These are phyloP conservation scores for Bacillus rossius DNA, from an alignment of 1,140 invertebrate genomes.

Conservation along the genomic window DNA sequence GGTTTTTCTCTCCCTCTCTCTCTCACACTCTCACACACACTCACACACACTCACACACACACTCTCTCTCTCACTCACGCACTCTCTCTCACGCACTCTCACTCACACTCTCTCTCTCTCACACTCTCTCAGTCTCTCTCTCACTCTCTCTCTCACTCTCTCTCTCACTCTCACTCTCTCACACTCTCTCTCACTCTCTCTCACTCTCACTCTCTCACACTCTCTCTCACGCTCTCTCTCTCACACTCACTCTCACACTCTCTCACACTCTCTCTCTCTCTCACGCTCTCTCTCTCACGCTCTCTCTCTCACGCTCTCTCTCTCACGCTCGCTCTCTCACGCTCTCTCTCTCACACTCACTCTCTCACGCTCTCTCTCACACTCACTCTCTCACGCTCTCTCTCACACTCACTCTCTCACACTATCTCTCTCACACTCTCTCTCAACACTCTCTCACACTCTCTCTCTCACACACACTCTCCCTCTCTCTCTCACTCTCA, in stretches of 20 bases:
- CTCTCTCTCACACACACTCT: slow-evolving; percentile 15
- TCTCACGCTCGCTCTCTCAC: slow-evolving; percentile 3
- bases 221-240: no score
- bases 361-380: slow-evolving; percentile 21
- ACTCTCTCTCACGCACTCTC: no score
- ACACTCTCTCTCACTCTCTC: no score
- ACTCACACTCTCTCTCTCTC: no score
- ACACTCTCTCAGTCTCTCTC: no score
- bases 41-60: no score
- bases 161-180: no score
- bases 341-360: slow-evolving; percentile 16
- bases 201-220: no score
- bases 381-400: slow-evolving; percentile 18
- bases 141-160: neutral
- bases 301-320: slow-evolving; percentile 12
- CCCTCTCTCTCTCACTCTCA: slow-evolving; percentile 20
- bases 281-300: slow-evolving; percentile 6
- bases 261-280: slow-evolving; percentile 5
- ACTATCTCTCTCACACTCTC: slow-evolving; percentile 19
- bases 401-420: slow-evolving; percentile 18
- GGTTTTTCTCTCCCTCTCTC: no score
- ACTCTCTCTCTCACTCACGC: no score
- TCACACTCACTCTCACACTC: slow-evolving; percentile 4
- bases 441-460: slow-evolving; percentile 18
- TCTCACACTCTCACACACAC: no score